Base-by-base conservation (phyloP, 2,113 vertebrate species). In the Loxodonta africana region DNA sequence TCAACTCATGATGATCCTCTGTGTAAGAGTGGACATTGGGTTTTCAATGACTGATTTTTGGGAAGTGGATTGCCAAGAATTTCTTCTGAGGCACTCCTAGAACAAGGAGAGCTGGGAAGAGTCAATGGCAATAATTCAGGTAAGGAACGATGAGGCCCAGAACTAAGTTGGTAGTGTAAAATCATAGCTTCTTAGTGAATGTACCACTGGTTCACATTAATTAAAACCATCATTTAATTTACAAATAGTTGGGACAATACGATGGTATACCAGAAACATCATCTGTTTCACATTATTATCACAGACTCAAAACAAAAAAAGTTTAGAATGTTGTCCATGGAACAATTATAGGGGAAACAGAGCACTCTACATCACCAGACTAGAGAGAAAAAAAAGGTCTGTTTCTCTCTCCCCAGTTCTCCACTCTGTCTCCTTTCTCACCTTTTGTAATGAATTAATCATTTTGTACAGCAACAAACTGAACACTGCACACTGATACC, bases 171-270 rank as follows among this genome's bases (percentile, higher is more conserved):
- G n/a, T 2, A 20, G 26, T 26, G 25, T 48, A 20, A 51, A 93
- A 44, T 63, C 14, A 18, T 17, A 48, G 67, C 30, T 89, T 30
- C 65, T 77, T 18, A 3, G 14, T 48, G 62, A 83, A 1, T 73
- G 0, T 5, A 9, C 44, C 12, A 4, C 53, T 41, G n/a, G 5
- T 37, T 81, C 60, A 85, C 46, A 69, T 90, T 74, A 53, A 69
- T 48, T 73, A 78, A 95, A 80, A 46, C 9, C 15, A 85, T 67
- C 46, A 51, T 76, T 84, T 91, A 69, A 77, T 63, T 88, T 46
- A 86, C 28, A 76, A 69, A 77, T 57, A 57, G 46, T 5, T 89
- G 62, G 4, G 6, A 83, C 60, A 86, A n/a, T 63, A 78, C 78
- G 33, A 86, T 12, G 26, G 73, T 33, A 25, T 33, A 82, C 57